Evolutionary conservation across 2,888 invertebrate species (phyloP).

Genomic region (Epirrhoe tristata): DNA sequence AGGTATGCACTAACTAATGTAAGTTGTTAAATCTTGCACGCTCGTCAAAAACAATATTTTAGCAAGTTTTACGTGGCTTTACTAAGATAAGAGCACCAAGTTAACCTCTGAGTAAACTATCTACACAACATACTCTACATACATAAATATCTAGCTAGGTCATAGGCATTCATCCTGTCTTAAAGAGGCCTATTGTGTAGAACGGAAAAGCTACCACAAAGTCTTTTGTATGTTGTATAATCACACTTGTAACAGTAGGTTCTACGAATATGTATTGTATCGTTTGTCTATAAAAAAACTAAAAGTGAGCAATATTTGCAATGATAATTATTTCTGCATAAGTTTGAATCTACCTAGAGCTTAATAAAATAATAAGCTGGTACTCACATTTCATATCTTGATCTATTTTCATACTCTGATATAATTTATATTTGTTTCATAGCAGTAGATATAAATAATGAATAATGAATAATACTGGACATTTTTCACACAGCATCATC

Average conservation of each 20-base stretch:
- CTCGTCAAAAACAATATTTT: neutral
- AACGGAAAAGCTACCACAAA: constrained; percentile 63
- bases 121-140: neutral
- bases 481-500: too few species aligned
- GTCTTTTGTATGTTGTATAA: constrained; percentile 48
- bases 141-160: constrained; percentile 12
- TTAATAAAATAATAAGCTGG: neutral
- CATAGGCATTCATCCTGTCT: constrained; percentile 45
- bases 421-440: too few species aligned
- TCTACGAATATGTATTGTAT: constrained; percentile 6
- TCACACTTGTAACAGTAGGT: constrained; percentile 10
- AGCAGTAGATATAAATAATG: too few species aligned
- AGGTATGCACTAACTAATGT: neutral
- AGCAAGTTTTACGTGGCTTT: neutral
- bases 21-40: neutral
- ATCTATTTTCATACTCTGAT: too few species aligned
- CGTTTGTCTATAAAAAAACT: neutral
- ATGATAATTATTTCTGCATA: neutral
- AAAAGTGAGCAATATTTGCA: neutral
- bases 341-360: neutral
- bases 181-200: constrained; percentile 69
- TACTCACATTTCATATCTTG: too few species aligned
- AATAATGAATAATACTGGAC: too few species aligned
- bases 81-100: neutral
- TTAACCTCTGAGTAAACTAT: constrained; percentile 4